Base-by-base conservation (phyloP, 92 coral and sea anemone genomes). In the Phymanthus crucifer region DNA sequence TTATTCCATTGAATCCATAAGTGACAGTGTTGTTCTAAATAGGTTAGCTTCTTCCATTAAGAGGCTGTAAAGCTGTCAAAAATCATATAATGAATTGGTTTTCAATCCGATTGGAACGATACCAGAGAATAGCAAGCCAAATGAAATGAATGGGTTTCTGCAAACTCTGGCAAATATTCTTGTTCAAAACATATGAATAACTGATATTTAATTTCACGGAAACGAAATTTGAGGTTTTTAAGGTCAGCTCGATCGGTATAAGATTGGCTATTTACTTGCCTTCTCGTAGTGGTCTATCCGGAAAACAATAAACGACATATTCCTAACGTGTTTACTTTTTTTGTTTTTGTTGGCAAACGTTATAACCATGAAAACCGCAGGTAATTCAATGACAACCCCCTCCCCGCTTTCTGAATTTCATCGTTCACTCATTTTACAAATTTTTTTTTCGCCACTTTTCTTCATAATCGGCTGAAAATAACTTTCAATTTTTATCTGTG, bases 271-370 rank as follows among this genome's bases (percentile, higher is more conserved):
- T 24, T 29, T 61, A 24, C 29, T 0, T 61, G 11, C 11, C 18
- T 11, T 54, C 0, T 61, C 1, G 34, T n/a, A 24, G 16, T 61
- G n/a, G n/a, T n/a, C 1, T 11, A 24, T 54, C 8, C 4, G 11
- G n/a, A 33, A 24, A 61, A 29, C 18, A 29, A n/a, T n/a, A 61
- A 24, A 0, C 1, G 4, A 12, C n/a, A 21, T 13, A 10, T 61
- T 61, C 4, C 1, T 61, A 14, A 24, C 7, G 34, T 18, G 26
- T 61, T 27, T 8, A 8, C 26, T 27, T 58, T 50, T 58, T 7
- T 61, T 61, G 68, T 61, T 61, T 61, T 61, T 61, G 68, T 61
- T 61, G 68, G 33, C 68, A 61, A 61, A 61, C 27, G 68, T 61
- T 61, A 26, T 7, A 24, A 61, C 68, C 68, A 61, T 27, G 1